A percentile compares a stretch with the other conserved stretches of the same genome.
These are phyloP conservation scores for Pseudonaja textilis DNA, from an alignment of 2,113 vertebrate genomes.

Conservation along the genomic window DNA sequence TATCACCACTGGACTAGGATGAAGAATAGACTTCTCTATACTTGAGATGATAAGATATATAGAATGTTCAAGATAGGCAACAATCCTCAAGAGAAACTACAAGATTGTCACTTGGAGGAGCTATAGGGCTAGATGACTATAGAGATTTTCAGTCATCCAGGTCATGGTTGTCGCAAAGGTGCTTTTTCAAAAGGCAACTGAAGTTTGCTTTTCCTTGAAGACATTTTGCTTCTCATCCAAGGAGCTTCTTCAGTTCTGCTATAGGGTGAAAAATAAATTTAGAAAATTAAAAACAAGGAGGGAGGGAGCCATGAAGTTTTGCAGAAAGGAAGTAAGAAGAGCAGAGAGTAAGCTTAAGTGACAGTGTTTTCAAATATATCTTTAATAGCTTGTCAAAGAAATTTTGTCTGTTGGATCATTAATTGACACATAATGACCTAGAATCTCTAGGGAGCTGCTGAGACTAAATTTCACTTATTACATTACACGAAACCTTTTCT, in stretches of 20 bases:
- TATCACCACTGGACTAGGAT: background rate
- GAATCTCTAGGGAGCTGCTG: background rate
- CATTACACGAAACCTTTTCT: background rate
- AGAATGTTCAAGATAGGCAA: background rate
- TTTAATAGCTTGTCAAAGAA: background rate
- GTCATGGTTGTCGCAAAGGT: too few relatives aligned
- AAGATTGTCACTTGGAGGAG: background rate
- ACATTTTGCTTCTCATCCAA: background rate
- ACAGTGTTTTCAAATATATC: background rate
- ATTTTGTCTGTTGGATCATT: background rate
- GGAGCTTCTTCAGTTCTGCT: background rate
- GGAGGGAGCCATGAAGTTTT: background rate
- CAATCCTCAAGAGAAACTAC: background rate
- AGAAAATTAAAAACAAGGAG: background rate
- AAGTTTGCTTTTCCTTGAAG: background rate
- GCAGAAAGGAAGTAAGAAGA: background rate
- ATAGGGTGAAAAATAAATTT: background rate
- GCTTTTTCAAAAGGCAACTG: too few relatives aligned
- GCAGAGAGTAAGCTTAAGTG: background rate
- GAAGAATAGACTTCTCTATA: background rate
- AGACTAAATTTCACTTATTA: background rate
- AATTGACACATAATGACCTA: background rate
- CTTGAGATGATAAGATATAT: background rate
- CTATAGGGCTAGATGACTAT: too few relatives aligned
- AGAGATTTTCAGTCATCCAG: too few relatives aligned